Conservation (phyloP, 2,888 invertebrate genomes). For the Eupeodes luniger region DNA sequence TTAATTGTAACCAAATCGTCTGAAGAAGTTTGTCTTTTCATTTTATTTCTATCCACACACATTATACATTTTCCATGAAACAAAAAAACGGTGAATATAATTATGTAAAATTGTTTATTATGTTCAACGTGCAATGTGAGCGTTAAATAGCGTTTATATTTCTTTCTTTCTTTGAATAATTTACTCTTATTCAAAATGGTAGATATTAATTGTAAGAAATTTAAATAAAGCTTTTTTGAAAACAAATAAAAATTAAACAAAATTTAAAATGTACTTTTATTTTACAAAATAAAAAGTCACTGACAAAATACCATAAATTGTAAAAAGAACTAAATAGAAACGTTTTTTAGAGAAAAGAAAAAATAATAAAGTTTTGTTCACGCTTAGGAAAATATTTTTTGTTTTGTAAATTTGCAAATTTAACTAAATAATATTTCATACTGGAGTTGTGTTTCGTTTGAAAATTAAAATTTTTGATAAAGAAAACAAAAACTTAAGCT, state of each 20-base stretch:
- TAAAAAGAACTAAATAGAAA: conserved; percentile 34
- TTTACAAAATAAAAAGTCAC: conserved; percentile 22
- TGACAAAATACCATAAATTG: conserved; percentile 3
- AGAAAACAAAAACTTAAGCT: conserved; percentile 17
- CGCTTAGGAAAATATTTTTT: conserved; percentile 41
- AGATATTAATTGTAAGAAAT: conserved; percentile 49
- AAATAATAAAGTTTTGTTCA: conserved; percentile 32
- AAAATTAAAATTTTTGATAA: conserved; percentile 19
- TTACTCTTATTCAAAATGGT: conserved; percentile 45
- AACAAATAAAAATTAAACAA: conserved; percentile 29
- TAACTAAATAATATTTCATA: conserved; percentile 34
- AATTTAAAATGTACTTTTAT: conserved; percentile 44
- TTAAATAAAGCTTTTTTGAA: conserved; percentile 24
- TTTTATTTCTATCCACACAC: conserved; percentile 46
- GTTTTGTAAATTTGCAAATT: conserved; percentile 36
- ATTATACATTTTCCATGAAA: conserved; percentile 65
- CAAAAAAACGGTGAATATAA: conserved; percentile 30
- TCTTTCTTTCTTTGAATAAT: conserved; percentile 42
- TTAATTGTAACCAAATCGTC: conserved; percentile 74
- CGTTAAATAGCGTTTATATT: neutral
- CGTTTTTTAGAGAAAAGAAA: neutral
- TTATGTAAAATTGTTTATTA: conserved; percentile 45
- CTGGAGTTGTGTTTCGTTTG: conserved; percentile 62
- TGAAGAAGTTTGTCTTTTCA: conserved; percentile 44
- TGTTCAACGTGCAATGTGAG: conserved; percentile 14